Conservation (phyloP, 2,113 vertebrate species). For the Emydocephalus ijimae region DNA sequence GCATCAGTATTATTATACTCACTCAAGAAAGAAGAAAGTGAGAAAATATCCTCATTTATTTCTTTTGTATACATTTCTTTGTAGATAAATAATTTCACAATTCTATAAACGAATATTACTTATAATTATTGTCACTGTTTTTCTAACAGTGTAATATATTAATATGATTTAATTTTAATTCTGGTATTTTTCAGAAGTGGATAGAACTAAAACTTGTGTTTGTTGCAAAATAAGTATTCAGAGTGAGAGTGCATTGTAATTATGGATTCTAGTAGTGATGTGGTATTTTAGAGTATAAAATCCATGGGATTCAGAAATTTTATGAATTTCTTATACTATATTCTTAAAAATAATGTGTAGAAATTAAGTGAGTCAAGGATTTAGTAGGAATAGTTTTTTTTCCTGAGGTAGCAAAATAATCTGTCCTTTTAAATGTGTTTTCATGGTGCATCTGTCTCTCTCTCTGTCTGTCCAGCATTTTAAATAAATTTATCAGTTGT, state of each 20-base stretch:
- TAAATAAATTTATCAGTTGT: background rate
- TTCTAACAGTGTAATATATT: background rate
- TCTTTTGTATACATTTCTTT: background rate
- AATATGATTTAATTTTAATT: background rate
- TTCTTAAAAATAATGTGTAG: background rate
- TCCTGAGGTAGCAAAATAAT: background rate
- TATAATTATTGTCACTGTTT: background rate
- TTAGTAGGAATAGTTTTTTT: background rate
- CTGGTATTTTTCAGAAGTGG: background rate
- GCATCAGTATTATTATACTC: background rate
- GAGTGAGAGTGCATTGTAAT: background rate
- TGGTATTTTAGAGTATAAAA: background rate
- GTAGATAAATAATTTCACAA: background rate
- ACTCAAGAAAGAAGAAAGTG: background rate
- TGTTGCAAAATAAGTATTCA: background rate
- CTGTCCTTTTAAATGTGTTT: background rate
- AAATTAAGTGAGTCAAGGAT: background rate
- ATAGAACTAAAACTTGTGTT: background rate
- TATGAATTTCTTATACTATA: background rate
- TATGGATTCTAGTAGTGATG: background rate
- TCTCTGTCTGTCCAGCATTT: background rate
- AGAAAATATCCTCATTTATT: background rate
- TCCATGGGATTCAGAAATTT: background rate
- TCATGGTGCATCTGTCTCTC: no score
- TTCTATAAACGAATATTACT: background rate